Evolutionary conservation across 2,888 invertebrate genomes (phyloP).

Genomic region (Phytoseiulus persimilis): DNA sequence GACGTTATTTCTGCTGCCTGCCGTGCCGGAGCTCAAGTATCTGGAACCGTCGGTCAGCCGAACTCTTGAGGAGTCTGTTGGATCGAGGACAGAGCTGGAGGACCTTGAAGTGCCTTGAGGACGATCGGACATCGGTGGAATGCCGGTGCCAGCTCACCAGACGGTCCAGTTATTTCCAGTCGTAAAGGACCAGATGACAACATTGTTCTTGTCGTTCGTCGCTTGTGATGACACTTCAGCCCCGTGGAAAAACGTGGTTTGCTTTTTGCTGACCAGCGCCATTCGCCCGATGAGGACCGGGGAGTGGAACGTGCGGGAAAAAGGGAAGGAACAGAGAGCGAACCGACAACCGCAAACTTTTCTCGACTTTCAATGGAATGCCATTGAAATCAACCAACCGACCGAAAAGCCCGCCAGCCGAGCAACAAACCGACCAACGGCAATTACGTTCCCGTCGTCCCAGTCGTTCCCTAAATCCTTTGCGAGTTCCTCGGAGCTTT

Average conservation of each 20-base stretch:
- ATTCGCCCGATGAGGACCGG: not conserved
- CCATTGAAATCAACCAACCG: not conserved
- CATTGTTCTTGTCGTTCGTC: not conserved
- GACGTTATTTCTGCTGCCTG: not conserved
- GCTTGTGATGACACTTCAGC: not conserved
- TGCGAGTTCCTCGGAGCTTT: not conserved
- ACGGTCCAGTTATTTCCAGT: not conserved
- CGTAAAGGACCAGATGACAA: not conserved
- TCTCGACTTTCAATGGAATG: not conserved
- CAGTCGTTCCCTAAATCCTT: not conserved
- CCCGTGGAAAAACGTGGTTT: not conserved
- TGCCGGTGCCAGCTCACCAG: no score
- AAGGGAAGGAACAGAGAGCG: not conserved
- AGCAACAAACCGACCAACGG: not conserved
- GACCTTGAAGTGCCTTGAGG: no score
- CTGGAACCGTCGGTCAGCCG: not conserved
- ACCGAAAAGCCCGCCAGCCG: not conserved
- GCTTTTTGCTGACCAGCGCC: not conserved
- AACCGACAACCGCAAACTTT: not conserved
- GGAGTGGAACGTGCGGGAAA: not conserved
- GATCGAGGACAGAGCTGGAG: not conserved
- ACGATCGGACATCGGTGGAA: no score
- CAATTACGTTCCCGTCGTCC: not conserved
- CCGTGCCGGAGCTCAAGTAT: not conserved
- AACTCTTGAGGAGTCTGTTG: not conserved